Evolutionary conservation across 2,113 vertebrate genomes (phyloP), one percentile per base, ranked within the genome.

Genomic region (Spea multiplicata): DNA sequence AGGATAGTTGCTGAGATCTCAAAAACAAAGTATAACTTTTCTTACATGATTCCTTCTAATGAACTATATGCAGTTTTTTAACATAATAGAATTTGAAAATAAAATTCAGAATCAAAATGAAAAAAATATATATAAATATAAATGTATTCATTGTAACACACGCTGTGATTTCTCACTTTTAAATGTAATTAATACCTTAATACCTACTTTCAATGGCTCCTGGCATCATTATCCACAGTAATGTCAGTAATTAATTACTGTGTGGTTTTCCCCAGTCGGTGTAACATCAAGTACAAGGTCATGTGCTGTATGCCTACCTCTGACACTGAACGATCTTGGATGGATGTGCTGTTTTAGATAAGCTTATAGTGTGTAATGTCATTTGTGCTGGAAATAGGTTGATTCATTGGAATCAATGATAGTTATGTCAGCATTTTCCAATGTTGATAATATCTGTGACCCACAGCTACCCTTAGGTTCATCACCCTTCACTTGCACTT

Each of bases 361-460:
- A 64, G 61, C 17, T 30, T 13, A 64, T 13, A 64, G 61, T 64
- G 61, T 30, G 61, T 64, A 64, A 16, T 64, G 61, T 64, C 61
- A 30, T 64, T 64, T 64, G 61, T 30, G 61, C 61, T 64, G 61
- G 61, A 64, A 64, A 30, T 64, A 8, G 61, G 61, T 17, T 64
- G 61, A 64, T 64, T 64, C 30, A 64, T 64, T 17, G 14, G 61
- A 64, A 64, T 64, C 16, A 64, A 17, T 64, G 61, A 64, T 64
- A 64, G 16, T 64, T 64, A 64, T 17, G n/a, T 64, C 61, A 64
- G 16, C 61, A 64, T 16, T 64, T 64, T 64, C 61, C 17, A 64
- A 64, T 64, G 61, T 64, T 64, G 61, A 5, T 64, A 64, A 64
- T 64, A 64, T 64, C 61, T 64, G 61, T 64, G 61, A 64, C 61